Base-by-base conservation (phyloP, 2,797 vertebrate species). In the Sebastes reedi region DNA sequence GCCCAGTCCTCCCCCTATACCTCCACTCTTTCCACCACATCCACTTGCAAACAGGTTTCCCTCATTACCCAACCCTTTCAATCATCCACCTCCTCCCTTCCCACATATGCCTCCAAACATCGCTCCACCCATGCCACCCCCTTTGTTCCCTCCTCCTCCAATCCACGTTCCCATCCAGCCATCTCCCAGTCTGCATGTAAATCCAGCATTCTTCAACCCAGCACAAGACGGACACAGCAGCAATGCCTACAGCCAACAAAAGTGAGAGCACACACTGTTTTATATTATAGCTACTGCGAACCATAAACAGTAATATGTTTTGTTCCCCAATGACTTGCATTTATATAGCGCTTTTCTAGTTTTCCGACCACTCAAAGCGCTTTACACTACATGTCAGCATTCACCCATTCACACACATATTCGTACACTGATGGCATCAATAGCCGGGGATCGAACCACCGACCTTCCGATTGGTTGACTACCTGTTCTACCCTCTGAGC, bases 121-220 rank as follows among this genome's bases (percentile, higher is more conserved):
- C 85, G 95, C 91, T 91, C 96, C 90, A 58, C 96, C 92, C 87
- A 94, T 89, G 88, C 96, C 89, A 86, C 96, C 95, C 80, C 95
- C 39, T 92, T 92, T 18, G 92, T 97, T 55, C 92, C 96, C 96
- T 89, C 92, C 96, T 90, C 7, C 94, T 92, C 90, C 90, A 89
- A 75, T 82, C 85, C 8, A 94, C 91, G 78, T 94, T 90, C 46
- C 95, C 85, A 2, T 93, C 92, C 30, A 95, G 87, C 86, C 95
- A 72, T 0, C 95, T 92, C 67, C 96, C 87, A 83, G 96, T 94
- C 94, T 97, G 59, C 97, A 98, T 89, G 93, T 97, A 87, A 98
- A 98, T 79, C 97, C 97, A 1, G 96, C 97, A 58, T 97, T 97
- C 92, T 97, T 98, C 88, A 95, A 93, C 6, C 95, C 88, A 4